Conservation (phyloP, 2,797 vertebrate genomes). For the Protosalanx chinensis region DNA sequence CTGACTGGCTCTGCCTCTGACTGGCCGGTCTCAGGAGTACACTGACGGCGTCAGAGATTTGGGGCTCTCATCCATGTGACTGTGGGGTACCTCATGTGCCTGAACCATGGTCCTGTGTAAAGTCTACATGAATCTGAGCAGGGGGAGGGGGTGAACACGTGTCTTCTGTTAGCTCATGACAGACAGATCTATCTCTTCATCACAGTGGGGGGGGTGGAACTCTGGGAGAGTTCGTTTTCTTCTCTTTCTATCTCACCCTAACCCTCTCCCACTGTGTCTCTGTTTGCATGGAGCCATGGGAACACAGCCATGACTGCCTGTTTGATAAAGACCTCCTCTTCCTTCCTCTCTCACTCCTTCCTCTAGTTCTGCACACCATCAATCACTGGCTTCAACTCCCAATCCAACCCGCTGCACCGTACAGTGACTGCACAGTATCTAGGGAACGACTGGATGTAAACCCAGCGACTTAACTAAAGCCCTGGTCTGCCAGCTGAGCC, state of each 20-base stretch:
- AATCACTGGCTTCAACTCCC: not conserved
- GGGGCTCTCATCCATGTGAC: not conserved
- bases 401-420: not conserved
- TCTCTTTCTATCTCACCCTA: not conserved
- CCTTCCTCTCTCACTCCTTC: constrained; percentile 4
- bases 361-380: not conserved
- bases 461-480: too few species aligned
- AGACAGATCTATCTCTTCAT: too few species aligned
- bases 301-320: not conserved
- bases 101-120: not conserved
- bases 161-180: too few species aligned
- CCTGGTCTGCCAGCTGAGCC: too few species aligned
- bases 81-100: too few species aligned
- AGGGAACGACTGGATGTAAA: too few species aligned
- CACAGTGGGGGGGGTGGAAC: too few species aligned
- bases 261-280: not conserved
- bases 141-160: not conserved
- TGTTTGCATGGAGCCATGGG: not conserved
- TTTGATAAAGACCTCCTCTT: not conserved
- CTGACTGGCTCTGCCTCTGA: not conserved
- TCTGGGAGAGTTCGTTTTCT: too few species aligned
- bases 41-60: not conserved
- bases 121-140: not conserved
- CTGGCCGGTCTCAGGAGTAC: not conserved
- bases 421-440: not conserved